These are phyloP conservation scores for Dicyrtomina minuta DNA, from an alignment of 2,888 invertebrate species.

Conservation along the genomic window DNA sequence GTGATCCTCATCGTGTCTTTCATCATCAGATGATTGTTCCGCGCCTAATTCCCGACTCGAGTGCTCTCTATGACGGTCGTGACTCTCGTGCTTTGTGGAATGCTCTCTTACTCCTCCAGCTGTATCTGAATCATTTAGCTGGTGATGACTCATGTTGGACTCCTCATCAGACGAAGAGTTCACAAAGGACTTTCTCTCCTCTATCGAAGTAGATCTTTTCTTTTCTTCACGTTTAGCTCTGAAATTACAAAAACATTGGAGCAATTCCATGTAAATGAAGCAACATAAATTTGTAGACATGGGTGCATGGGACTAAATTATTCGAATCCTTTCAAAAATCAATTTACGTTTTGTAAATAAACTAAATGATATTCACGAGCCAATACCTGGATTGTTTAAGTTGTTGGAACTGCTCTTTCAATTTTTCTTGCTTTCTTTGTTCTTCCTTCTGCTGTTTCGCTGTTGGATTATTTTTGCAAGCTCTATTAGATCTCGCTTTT, in stretches of 20 bases:
- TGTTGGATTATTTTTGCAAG: conserved; percentile 65
- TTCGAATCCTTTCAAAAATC: neutral
- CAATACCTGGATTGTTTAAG: conserved; percentile 69
- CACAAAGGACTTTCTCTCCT: conserved; percentile 63
- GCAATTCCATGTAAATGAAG: too few relatives aligned
- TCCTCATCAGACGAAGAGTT: conserved; percentile 66
- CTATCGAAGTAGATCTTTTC: conserved; percentile 84
- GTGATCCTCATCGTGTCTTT: conserved; percentile 13
- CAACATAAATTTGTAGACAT: too few relatives aligned
- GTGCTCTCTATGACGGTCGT: conserved; percentile 53
- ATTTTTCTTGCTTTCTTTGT: conserved; percentile 79
- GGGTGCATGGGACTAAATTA: too few relatives aligned
- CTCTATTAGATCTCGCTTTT: conserved; percentile 79
- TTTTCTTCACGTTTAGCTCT: conserved; percentile 84
- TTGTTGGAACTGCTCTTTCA: conserved; percentile 85
- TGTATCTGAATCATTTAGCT: conserved; percentile 45
- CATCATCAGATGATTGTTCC: conserved; percentile 36
- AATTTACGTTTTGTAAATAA: neutral
- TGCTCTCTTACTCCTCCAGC: conserved; percentile 39
- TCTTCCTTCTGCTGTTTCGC: conserved; percentile 74
- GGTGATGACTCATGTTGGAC: conserved; percentile 56
- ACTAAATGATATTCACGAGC: neutral
- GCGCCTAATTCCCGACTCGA: conserved; percentile 34
- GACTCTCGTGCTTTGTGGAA: conserved; percentile 62
- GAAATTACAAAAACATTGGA: too few relatives aligned